Base-by-base conservation (phyloP, 2,113 vertebrate species). In the Castor canadensis region DNA sequence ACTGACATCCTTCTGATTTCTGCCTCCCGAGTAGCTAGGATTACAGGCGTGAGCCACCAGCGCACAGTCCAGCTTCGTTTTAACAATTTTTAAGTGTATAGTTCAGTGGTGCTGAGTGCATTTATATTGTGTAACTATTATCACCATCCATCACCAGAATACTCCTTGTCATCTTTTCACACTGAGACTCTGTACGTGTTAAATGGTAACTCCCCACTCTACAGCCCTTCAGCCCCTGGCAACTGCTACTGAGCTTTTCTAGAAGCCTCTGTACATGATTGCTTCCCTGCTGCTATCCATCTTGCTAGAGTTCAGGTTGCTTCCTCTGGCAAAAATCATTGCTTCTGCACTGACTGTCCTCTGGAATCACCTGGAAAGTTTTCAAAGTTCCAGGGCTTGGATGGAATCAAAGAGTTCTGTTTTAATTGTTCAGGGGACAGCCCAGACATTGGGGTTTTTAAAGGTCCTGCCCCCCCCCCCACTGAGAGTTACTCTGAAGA, bases 251-350 rank as follows among this genome's bases (percentile, higher is more conserved):
- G n/a, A 49, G 49, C 49, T 82, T 89, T 58, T 45, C 76, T 32
- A 54, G 91, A 81, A 86, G 95, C 62, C 80, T 83, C 86, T 93
- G 58, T 58, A 80, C 45, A 56, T n/a, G 9, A 87, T 54, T 28
- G 43, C 43, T 30, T 81, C 49, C 52, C 81, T 38, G 54, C 75
- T 58, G 26, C 38, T 81, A 73, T 40, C 91, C 45, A 19, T 60
- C 52, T 87, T 76, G 58, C 52, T 91, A 73, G 56, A 88, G 45
- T 26, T 32, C 72, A 60, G 83, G 24, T 60, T 38, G 32, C 30
- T 20, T 58, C 62, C 69, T 40, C 49, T 69, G 40, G 40, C 13
- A 52, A 64, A 43, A 64, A 75, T 62, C 13, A 40, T 75, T 62
- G 76, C 28, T 75, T 83, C 66, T 90, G 30, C 40, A 87, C 56